phyloP scores from a whole-genome alignment of 1,140 invertebrate genomes.

The Hestina assimilis region DNA sequence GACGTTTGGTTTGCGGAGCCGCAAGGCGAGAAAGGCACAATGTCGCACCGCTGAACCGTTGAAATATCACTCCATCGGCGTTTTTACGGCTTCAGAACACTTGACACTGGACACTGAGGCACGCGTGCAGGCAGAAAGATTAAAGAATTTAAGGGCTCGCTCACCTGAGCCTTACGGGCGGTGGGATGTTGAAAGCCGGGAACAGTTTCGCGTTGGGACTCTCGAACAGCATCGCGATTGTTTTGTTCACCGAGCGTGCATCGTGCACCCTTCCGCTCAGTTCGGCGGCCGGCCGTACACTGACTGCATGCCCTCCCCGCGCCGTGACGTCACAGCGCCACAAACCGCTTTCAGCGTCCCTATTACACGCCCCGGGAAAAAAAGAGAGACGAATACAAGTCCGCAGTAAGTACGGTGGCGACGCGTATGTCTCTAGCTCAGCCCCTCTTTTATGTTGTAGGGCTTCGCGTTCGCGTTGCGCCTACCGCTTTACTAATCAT shows the following conservation, averaged over 20 bases:
- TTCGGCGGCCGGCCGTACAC: conserved; percentile 62
- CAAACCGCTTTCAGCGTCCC: conserved; percentile 34
- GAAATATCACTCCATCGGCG: conserved; percentile 45
- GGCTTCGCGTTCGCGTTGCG: conserved; percentile 44
- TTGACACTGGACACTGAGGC: conserved; percentile 41
- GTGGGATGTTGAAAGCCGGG: conserved; percentile 75
- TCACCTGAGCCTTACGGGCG: conserved; percentile 74
- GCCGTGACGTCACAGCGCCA: conserved; percentile 46
- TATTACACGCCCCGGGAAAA: conserved; percentile 20
- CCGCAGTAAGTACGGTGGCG: conserved; percentile 43
- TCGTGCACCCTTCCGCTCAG: conserved; percentile 55
- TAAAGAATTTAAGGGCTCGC: conserved; percentile 32
- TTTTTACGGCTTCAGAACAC: conserved; percentile 48
- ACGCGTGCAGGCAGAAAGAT: not conserved
- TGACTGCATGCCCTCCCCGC: conserved; percentile 42
- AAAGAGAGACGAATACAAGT: conserved; percentile 31
- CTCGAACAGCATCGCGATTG: conserved; percentile 71
- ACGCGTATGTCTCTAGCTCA: conserved; percentile 42
- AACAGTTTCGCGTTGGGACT: conserved; percentile 75
- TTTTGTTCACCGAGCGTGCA: conserved; percentile 67
- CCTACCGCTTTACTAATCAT: conserved; percentile 38
- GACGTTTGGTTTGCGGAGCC: conserved; percentile 53
- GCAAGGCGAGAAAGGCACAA: conserved; percentile 41
- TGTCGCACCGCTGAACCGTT: conserved; percentile 43
- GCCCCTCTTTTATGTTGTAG: conserved; percentile 49